A percentile compares a stretch with the other conserved stretches of the same genome.
These are phyloP conservation scores for Benitochromis conjunctus DNA, from an alignment of 2,113 vertebrate genomes.

Conservation along the genomic window DNA sequence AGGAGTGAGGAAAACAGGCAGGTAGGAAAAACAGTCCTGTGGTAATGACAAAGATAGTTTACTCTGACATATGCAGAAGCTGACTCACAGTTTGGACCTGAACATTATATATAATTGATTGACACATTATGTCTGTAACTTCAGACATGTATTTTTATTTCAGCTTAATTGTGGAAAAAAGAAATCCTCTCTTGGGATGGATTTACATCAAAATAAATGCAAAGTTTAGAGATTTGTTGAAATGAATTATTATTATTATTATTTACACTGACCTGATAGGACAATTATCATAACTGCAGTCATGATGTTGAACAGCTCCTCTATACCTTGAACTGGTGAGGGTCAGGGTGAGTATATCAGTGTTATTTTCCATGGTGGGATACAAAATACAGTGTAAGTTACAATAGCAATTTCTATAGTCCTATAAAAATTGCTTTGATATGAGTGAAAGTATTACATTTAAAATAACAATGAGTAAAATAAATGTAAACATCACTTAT, in stretches of 20 bases:
- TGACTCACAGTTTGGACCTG: background rate
- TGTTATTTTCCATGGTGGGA: background rate
- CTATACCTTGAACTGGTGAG: background rate
- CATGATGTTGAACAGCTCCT: background rate
- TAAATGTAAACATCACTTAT: too few relatives aligned
- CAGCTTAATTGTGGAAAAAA: background rate
- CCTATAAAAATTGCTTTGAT: background rate
- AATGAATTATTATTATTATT: background rate
- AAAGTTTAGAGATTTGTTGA: background rate
- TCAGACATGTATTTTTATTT: background rate
- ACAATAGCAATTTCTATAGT: background rate
- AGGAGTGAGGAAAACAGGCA: background rate
- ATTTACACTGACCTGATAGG: background rate
- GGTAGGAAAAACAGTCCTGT: background rate
- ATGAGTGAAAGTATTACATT: background rate
- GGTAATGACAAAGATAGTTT: background rate
- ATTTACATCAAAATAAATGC: background rate
- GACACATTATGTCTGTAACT: background rate
- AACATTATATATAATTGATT: background rate
- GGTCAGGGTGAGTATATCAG: background rate
- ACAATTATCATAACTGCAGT: background rate
- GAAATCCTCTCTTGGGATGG: background rate
- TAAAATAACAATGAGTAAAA: too few relatives aligned
- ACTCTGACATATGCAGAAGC: background rate
- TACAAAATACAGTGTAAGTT: background rate